phyloP scores from a whole-genome alignment of 2,113 vertebrate genomes.

The Megatriorchis doriae region DNA sequence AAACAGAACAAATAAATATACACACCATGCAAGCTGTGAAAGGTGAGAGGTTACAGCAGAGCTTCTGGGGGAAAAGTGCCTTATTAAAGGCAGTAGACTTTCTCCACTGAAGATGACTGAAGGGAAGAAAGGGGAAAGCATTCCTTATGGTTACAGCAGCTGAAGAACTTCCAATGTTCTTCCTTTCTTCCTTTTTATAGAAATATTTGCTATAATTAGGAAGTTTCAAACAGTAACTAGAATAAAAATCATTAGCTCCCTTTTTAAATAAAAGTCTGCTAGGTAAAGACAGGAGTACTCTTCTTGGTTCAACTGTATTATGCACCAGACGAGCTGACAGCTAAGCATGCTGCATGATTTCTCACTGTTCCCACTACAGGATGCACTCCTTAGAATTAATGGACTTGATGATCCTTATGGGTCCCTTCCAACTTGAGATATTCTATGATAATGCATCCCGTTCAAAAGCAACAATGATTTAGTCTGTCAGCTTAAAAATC shows the following conservation, averaged over 20 bases:
- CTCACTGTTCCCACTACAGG: background rate
- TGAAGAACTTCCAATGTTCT: background rate
- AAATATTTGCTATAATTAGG: background rate
- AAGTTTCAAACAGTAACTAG: background rate
- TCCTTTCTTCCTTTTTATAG: background rate
- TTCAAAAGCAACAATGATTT: background rate
- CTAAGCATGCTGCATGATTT: background rate
- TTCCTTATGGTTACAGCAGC: background rate
- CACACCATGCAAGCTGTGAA: background rate
- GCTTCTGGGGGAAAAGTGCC: background rate
- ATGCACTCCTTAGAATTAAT: background rate
- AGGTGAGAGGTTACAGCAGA: background rate
- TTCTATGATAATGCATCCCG: background rate
- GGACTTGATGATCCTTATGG: background rate
- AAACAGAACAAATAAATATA: background rate
- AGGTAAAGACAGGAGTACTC: background rate
- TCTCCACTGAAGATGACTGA: background rate
- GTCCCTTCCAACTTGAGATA: background rate
- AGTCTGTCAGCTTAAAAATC: background rate
- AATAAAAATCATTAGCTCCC: background rate
- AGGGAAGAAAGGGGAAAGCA: background rate
- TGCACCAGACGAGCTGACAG: background rate
- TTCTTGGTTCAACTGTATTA: background rate
- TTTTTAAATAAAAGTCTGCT: background rate
- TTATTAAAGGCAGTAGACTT: background rate